Conservation (phyloP, 2,113 vertebrate species). For the Sprattus sprattus region DNA sequence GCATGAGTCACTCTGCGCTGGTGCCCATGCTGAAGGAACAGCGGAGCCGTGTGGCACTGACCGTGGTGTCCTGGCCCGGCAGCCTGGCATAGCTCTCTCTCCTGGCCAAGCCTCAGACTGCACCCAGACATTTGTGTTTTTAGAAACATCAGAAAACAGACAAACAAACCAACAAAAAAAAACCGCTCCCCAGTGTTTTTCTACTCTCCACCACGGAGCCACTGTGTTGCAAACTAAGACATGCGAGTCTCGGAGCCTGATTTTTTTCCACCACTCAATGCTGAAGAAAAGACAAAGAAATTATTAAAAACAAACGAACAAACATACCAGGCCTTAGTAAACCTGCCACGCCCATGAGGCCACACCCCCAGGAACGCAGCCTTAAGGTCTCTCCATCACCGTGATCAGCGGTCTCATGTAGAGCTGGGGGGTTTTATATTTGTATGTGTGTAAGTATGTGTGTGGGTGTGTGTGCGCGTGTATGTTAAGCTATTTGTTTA, state of each 20-base stretch:
- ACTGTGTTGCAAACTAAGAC: conserved; percentile 30
- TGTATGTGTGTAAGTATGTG: conserved; percentile 65
- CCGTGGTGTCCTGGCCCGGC: conserved; percentile 96
- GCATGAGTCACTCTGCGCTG: conserved; percentile 96
- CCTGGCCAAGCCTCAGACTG: conserved; percentile 22
- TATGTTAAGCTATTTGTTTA: conserved; percentile 51
- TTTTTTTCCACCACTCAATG: conserved; percentile 42
- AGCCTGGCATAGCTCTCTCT: conserved; percentile 76
- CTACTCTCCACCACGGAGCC: conserved; percentile 42
- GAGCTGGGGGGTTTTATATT: conserved; percentile 71
- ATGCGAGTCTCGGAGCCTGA: conserved; percentile 40
- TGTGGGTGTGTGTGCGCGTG: conserved; percentile 40
- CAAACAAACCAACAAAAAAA: background rate
- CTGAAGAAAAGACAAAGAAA: conserved; percentile 33
- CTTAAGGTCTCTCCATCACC: conserved; percentile 66
- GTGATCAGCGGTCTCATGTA: conserved; percentile 62
- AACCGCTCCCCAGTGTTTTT: conserved; percentile 28
- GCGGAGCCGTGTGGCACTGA: conserved; percentile 92
- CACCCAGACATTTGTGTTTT: conserved; percentile 31
- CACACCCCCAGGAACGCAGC: conserved; percentile 53
- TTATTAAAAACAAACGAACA: conserved; percentile 39
- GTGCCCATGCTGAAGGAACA: conserved; percentile 98
- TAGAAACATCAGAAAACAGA: background rate
- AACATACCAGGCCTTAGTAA: conserved; percentile 67
- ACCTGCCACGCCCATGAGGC: conserved; percentile 65